Evolutionary conservation across 2,888 invertebrate genomes (phyloP).

Genomic region (Xestia c-nigrum): DNA sequence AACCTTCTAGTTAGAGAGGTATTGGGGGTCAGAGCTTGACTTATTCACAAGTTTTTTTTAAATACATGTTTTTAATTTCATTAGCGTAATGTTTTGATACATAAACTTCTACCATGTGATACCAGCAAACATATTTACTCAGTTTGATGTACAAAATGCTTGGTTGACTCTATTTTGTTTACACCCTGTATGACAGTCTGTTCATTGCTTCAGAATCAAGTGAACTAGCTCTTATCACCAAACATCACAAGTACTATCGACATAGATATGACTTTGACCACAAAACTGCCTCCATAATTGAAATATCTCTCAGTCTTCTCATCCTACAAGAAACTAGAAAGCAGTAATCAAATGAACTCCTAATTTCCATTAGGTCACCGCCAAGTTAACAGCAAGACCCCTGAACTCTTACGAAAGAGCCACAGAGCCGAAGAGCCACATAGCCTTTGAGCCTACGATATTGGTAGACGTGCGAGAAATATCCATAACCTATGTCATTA

Average conservation of each 20-base stretch:
- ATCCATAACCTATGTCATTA: conserved; percentile 58
- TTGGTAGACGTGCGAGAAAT: conserved; percentile 44
- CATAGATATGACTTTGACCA: neutral
- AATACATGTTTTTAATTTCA: too few species aligned
- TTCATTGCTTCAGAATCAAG: too few species aligned
- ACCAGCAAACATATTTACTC: too few species aligned
- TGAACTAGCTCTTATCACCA: neutral
- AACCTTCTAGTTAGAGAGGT: too few species aligned
- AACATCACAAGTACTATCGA: neutral
- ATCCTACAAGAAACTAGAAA: conserved; percentile 39
- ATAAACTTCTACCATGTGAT: too few species aligned
- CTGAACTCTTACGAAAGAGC: conserved; percentile 51
- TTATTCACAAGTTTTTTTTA: too few species aligned
- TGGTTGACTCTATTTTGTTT: too few species aligned
- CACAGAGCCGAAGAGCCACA: conserved; percentile 22
- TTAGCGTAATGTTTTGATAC: too few species aligned
- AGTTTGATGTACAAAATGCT: too few species aligned
- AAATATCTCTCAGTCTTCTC: conserved; percentile 26
- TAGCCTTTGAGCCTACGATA: conserved; percentile 36
- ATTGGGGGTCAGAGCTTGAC: too few species aligned
- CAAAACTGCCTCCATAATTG: neutral
- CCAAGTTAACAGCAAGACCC: conserved; percentile 39
- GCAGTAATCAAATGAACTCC: conserved; percentile 36
- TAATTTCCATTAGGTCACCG: conserved; percentile 56
- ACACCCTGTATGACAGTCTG: too few species aligned